These are phyloP conservation scores for Carcharodon carcharias DNA, from an alignment of 2,797 vertebrate genomes.

Conservation along the genomic window DNA sequence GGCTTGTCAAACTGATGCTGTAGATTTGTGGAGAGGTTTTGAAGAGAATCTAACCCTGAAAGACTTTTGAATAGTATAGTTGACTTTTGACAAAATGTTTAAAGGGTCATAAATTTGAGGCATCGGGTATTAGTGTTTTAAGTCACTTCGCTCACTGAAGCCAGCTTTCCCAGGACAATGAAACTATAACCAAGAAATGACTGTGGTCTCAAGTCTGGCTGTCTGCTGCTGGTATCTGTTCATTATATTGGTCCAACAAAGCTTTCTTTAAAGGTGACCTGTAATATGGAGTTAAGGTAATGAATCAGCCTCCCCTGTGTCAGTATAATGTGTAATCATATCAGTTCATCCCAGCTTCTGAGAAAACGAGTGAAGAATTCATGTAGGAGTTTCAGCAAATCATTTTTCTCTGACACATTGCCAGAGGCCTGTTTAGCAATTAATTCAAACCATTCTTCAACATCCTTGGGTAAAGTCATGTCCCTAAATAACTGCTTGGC, in stretches of 20 bases:
- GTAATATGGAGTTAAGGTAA: background rate
- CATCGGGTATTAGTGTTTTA: no score
- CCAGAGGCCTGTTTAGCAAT: constrained; percentile 17
- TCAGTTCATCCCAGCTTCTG: background rate
- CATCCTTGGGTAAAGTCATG: constrained; percentile 6
- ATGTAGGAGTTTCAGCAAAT: background rate
- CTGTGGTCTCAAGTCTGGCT: no score
- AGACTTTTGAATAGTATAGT: no score
- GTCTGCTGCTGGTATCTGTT: background rate
- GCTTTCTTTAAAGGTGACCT: background rate
- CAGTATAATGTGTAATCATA: background rate
- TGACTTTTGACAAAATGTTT: no score
- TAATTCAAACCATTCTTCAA: constrained; percentile 18
- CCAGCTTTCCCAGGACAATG: no score
- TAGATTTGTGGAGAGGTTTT: no score
- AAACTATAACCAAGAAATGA: no score
- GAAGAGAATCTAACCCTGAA: no score
- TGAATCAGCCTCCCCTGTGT: background rate
- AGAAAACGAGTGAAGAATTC: background rate
- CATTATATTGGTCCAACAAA: background rate
- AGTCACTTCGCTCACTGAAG: no score
- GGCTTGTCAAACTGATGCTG: no score
- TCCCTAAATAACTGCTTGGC: background rate
- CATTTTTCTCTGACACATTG: constrained; percentile 14
- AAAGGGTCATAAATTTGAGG: no score